Evolutionary conservation across 2,797 vertebrate species (phyloP).

Genomic region (Podarcis lilfordi): DNA sequence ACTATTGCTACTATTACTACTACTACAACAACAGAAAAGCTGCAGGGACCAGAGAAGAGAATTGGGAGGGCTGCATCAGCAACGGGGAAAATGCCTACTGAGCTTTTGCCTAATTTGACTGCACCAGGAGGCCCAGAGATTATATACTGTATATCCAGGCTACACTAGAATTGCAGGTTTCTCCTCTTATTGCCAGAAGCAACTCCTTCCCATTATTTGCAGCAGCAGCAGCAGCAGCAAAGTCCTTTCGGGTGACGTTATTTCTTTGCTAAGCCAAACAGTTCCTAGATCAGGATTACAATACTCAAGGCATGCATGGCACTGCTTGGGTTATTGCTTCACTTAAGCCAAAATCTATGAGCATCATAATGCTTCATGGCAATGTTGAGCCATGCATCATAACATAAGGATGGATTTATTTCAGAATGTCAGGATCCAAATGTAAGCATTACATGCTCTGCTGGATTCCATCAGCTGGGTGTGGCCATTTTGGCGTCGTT

Average conservation of each 20-base stretch:
- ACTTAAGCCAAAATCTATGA: background rate
- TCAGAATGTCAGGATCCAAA: background rate
- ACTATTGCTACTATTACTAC: no score
- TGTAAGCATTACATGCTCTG: background rate
- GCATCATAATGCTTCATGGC: background rate
- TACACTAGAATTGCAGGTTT: background rate
- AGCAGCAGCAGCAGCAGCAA: background rate
- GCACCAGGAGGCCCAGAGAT: background rate
- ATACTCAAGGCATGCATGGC: background rate
- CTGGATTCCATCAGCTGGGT: background rate
- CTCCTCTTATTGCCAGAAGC: background rate
- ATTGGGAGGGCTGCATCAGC: background rate
- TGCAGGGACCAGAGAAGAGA: background rate
- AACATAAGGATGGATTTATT: background rate
- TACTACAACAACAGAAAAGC: background rate
- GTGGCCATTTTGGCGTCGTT: background rate
- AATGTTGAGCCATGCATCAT: background rate
- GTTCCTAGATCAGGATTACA: background rate
- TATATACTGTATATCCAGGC: background rate
- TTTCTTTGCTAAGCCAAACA: conserved; percentile 12
- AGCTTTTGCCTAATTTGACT: background rate
- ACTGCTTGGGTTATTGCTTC: background rate
- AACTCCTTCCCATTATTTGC: background rate
- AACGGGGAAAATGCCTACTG: background rate
- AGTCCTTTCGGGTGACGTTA: background rate